Conservation (phyloP, 2,797 vertebrate species). For the Lagorchestes hirsutus region DNA sequence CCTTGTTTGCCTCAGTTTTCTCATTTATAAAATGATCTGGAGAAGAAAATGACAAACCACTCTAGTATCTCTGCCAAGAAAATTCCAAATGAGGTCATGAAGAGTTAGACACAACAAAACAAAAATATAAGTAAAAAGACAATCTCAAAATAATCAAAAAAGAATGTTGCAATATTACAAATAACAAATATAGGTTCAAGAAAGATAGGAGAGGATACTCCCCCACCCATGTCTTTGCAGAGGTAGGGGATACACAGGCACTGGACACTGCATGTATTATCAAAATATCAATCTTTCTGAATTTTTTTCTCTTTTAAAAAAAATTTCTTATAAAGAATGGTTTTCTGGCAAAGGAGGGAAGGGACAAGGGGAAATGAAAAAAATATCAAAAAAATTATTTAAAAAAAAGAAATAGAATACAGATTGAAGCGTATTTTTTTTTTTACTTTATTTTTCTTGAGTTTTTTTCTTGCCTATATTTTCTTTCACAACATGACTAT, state of each 20-base stretch:
- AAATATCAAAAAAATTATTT: not conserved
- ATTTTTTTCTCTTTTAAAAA: not conserved
- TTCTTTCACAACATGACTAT: too few species aligned
- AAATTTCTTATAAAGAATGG: not conserved
- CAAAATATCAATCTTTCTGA: not conserved
- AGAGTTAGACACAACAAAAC: not conserved
- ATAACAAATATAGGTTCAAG: not conserved
- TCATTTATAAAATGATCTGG: not conserved
- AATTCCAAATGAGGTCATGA: not conserved
- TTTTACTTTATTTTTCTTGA: too few species aligned
- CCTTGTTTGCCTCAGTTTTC: not conserved
- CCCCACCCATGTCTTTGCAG: not conserved
- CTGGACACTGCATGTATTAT: not conserved
- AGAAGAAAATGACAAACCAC: not conserved
- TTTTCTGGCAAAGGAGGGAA: not conserved
- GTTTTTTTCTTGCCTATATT: too few species aligned
- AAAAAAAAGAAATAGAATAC: too few species aligned
- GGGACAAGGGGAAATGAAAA: not conserved
- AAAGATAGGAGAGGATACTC: not conserved
- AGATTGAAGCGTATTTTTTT: too few species aligned
- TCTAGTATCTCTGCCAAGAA: not conserved
- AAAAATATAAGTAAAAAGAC: not conserved
- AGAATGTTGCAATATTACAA: not conserved
- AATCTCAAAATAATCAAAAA: not conserved
- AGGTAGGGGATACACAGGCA: not conserved